Percentiles rank a stretch among this genome's conserved stretches.
These are phyloP conservation scores for Chelonus formosanus DNA, from an alignment of 2,888 invertebrate genomes.

Conservation along the genomic window DNA sequence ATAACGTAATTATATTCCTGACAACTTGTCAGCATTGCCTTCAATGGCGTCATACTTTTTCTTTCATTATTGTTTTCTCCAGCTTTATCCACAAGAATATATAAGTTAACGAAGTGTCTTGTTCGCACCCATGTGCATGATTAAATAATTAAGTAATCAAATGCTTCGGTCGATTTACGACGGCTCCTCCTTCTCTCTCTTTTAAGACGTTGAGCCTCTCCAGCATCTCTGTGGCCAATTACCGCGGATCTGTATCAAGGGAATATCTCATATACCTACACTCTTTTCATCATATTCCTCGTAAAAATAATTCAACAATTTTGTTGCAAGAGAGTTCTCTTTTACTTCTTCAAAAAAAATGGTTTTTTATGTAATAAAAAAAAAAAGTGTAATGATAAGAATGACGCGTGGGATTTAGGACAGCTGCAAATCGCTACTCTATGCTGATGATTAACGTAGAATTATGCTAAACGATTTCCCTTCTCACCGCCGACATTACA, in stretches of 20 bases:
- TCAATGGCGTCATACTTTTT: neutral
- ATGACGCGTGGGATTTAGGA: slow-evolving; percentile 56
- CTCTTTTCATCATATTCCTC: neutral
- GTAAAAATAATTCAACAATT: neutral
- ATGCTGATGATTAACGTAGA: slow-evolving; percentile 53
- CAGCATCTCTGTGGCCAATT: slow-evolving; percentile 12
- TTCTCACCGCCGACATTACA: neutral
- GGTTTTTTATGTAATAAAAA: slow-evolving; percentile 1
- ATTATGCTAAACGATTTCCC: slow-evolving; percentile 49
- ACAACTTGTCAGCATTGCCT: too few species aligned
- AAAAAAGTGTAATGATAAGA: slow-evolving; percentile 41
- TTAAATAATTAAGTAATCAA: slow-evolving; percentile 36
- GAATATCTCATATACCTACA: neutral
- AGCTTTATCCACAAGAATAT: slow-evolving; percentile 12
- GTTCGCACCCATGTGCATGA: slow-evolving; percentile 25
- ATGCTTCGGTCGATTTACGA: slow-evolving; percentile 31
- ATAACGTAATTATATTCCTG: slow-evolving; percentile 8
- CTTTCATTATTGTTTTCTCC: slow-evolving; percentile 4
- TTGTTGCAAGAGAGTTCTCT: neutral
- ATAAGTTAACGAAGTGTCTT: slow-evolving; percentile 17
- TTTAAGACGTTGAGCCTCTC: slow-evolving; percentile 5
- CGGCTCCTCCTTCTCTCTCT: slow-evolving; percentile 25
- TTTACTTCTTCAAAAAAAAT: slow-evolving; percentile 8
- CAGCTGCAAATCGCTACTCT: slow-evolving; percentile 54
- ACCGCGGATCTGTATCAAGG: slow-evolving; percentile 21